A percentile compares a stretch with the other conserved stretches of the same genome.
phyloP scores from a whole-genome alignment of 2,888 invertebrate species.

The Craniophora ligustri region DNA sequence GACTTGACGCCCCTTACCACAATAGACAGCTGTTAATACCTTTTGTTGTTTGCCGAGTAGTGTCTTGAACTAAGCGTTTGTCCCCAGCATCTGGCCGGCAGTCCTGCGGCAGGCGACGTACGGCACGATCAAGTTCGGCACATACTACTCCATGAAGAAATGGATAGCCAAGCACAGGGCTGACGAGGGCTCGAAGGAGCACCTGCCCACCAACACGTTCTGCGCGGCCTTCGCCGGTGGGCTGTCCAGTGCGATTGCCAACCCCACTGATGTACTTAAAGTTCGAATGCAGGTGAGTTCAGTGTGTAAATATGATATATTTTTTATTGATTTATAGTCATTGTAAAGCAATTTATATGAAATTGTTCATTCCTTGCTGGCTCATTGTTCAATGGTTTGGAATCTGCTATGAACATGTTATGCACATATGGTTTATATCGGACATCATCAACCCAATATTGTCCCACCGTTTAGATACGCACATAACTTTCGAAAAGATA shows the following conservation, averaged over 20 bases:
- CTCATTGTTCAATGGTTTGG: too few species aligned
- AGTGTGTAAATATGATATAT: background rate
- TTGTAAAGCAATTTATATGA: too few species aligned
- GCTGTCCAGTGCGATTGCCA: conserved; percentile 98
- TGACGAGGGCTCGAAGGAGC: conserved; percentile 85
- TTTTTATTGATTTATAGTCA: too few species aligned
- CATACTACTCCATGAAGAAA: conserved; percentile 96
- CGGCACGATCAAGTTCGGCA: conserved; percentile 98
- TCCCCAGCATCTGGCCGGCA: conserved; percentile 95
- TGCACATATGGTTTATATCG: too few species aligned
- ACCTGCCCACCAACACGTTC: conserved; percentile 91
- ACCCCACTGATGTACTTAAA: conserved; percentile 98
- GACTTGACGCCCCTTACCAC: too few species aligned
- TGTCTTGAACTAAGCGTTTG: background rate
- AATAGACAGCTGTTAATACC: too few species aligned
- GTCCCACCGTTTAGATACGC: too few species aligned
- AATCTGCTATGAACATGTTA: too few species aligned
- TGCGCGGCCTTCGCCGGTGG: conserved; percentile 96
- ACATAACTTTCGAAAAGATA: too few species aligned
- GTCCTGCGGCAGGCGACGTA: conserved; percentile 97
- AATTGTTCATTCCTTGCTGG: too few species aligned
- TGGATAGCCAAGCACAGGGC: conserved; percentile 88
- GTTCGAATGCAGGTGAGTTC: conserved; percentile 95
- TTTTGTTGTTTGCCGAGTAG: too few species aligned
- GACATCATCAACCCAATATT: too few species aligned